phyloP scores from a whole-genome alignment of 2,113 vertebrate genomes.

The Oreochromis aureus region DNA sequence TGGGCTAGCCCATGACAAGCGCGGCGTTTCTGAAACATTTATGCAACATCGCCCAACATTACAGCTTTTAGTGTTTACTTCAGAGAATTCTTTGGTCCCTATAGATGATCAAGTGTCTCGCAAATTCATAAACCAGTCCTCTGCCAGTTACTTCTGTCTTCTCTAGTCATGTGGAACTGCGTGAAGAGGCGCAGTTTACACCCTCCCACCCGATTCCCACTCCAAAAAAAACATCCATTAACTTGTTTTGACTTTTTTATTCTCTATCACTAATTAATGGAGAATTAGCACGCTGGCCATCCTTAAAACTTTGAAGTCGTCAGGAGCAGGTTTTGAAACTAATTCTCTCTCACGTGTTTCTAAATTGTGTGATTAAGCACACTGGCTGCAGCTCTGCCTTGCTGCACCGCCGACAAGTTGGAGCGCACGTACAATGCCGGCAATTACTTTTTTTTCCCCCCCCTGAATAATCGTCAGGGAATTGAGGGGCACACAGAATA shows the following conservation, averaged over 20 bases:
- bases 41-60: slow-evolving; percentile 47
- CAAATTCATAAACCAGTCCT: background rate
- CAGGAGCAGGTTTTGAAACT: slow-evolving; percentile 10
- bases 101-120: slow-evolving; percentile 24
- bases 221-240: slow-evolving; percentile 15
- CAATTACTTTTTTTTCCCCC: background rate
- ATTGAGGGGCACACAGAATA: slow-evolving; percentile 31
- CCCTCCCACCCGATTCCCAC: background rate
- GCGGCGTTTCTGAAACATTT: slow-evolving; percentile 52
- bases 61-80: slow-evolving; percentile 40
- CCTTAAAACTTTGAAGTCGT: slow-evolving; percentile 20
- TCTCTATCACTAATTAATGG: slow-evolving; percentile 27
- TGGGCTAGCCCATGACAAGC: slow-evolving; percentile 43
- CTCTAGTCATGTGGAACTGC: background rate
- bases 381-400: slow-evolving; percentile 22
- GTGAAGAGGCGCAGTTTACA: background rate
- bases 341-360: background rate
- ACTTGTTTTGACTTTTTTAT: slow-evolving; percentile 12
- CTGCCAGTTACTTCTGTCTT: background rate
- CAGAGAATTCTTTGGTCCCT: slow-evolving; percentile 22
- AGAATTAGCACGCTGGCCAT: slow-evolving; percentile 27
- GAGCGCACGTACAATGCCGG: background rate
- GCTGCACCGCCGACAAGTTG: background rate
- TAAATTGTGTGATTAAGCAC: slow-evolving; percentile 12
- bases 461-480: slow-evolving; percentile 10